Percentiles rank a stretch among this genome's conserved stretches.
These are phyloP conservation scores for Crambe crambe DNA, from an alignment of 37 sponge, comb jelly and placozoan species.

Conservation along the genomic window DNA sequence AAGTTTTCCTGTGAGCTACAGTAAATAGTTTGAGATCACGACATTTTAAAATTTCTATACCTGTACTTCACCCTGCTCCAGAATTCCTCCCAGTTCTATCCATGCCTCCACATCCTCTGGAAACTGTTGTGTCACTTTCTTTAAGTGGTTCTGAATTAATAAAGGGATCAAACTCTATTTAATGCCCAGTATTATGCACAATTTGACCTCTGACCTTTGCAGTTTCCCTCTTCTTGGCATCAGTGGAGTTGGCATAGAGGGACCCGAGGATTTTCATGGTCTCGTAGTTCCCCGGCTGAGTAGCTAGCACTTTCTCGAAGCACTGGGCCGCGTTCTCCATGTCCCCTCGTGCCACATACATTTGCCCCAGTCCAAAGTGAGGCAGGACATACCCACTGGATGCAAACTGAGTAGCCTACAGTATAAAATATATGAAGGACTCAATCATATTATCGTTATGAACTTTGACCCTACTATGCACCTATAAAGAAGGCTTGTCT, in stretches of 20 bases:
- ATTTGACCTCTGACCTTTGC: slow-evolving; percentile 67
- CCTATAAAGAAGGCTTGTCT: neutral
- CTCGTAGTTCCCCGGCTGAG: slow-evolving; percentile 93
- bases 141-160: slow-evolving; percentile 41
- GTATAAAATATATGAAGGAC: neutral
- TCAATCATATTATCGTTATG: neutral
- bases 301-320: slow-evolving; percentile 92
- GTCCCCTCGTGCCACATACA: slow-evolving; percentile 89
- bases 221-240: slow-evolving; percentile 73
- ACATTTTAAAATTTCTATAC: no score
- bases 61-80: slow-evolving; percentile 49
- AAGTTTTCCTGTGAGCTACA: no score
- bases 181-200: no score
- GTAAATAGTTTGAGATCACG: no score
- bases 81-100: slow-evolving; percentile 95
- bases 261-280: slow-evolving; percentile 97
- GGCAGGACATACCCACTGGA: slow-evolving; percentile 88
- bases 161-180: no score
- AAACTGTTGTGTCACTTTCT: slow-evolving; percentile 85
- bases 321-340: slow-evolving; percentile 83
- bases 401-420: slow-evolving; percentile 94
- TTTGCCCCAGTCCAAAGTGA: slow-evolving; percentile 97
- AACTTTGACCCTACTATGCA: neutral
- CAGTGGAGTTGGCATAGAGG: slow-evolving; percentile 77
- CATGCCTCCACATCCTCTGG: slow-evolving; percentile 99